Conservation (phyloP, 37 sponge, comb jelly and placozoan genomes). For the Theonella swinhoei region DNA sequence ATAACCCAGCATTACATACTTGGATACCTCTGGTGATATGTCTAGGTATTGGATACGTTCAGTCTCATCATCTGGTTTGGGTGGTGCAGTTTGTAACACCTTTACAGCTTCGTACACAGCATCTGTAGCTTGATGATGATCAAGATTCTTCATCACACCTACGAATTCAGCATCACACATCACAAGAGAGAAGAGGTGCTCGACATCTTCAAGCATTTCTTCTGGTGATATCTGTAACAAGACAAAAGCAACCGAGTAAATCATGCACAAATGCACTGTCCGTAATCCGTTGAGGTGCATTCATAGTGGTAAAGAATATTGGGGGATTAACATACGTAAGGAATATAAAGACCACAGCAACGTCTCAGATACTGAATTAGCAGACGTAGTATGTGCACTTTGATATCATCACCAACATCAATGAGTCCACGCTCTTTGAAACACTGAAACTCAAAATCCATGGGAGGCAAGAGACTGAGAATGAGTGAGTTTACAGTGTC, state of each 20-base stretch:
- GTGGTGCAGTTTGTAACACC: constrained; percentile 9
- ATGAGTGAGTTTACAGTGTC: constrained; percentile 88
- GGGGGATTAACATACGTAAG: constrained; percentile 15
- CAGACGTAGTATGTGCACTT: constrained; percentile 31
- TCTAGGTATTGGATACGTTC: constrained; percentile 7
- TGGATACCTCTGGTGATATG: constrained; percentile 17
- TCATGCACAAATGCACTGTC: not conserved
- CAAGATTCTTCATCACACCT: constrained; percentile 25
- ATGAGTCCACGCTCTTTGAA: constrained; percentile 17
- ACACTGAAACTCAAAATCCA: constrained; percentile 9
- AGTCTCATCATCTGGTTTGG: not conserved
- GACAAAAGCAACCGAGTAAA: not conserved
- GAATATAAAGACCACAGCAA: constrained; percentile 46
- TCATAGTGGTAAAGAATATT: not conserved
- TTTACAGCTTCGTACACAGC: constrained; percentile 52
- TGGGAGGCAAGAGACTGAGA: constrained; percentile 69
- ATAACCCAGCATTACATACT: not conserved
- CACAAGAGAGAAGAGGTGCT: constrained; percentile 25
- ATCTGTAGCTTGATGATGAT: constrained; percentile 15
- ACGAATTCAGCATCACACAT: constrained; percentile 41
- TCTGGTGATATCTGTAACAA: not conserved
- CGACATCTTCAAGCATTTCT: constrained; percentile 31
- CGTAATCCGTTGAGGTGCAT: not conserved
- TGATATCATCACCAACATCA: not conserved
- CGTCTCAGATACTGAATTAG: constrained; percentile 33